A percentile compares a stretch with the other conserved stretches of the same genome.
phyloP scores from a whole-genome alignment of 2,113 vertebrate species.

The Dromaius novaehollandiae region DNA sequence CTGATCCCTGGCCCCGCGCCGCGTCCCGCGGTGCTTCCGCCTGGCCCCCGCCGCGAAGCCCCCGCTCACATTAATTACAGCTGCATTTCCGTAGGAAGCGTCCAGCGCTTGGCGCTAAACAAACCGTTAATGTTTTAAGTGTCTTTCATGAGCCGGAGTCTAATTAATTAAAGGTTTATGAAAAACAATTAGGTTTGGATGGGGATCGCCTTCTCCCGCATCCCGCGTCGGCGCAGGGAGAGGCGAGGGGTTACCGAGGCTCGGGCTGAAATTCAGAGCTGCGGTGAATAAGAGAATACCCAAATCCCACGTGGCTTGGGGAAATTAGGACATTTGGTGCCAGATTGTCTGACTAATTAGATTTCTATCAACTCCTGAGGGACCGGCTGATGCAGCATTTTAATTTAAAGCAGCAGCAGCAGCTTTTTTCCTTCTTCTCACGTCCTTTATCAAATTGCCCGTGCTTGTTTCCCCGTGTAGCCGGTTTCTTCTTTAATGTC shows the following conservation, averaged over 20 bases:
- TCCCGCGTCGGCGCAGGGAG: background rate
- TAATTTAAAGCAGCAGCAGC: conserved; percentile 32
- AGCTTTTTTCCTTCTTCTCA: background rate
- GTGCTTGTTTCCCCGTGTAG: background rate
- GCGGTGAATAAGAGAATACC: conserved; percentile 61
- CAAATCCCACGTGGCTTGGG: conserved; percentile 58
- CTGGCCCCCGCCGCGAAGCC: rapidly evolving
- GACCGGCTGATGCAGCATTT: conserved; percentile 61
- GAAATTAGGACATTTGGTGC: conserved; percentile 72
- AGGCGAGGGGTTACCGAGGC: conserved; percentile 51
- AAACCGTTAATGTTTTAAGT: conserved; percentile 31
- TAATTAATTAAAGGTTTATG: conserved; percentile 66
- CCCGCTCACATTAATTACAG: conserved; percentile 45
- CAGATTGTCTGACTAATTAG: conserved; percentile 72
- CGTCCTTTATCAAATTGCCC: background rate
- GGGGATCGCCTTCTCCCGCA: conserved; percentile 9
- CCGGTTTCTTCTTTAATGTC: rapidly evolving
- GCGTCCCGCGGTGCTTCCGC: background rate
- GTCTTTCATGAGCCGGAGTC: conserved; percentile 16
- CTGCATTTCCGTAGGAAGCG: background rate
- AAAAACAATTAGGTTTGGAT: conserved; percentile 54
- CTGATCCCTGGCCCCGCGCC: too few relatives aligned
- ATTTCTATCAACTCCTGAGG: conserved; percentile 67
- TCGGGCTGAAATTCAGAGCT: conserved; percentile 55
- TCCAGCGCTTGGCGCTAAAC: conserved; percentile 26